phyloP scores from a whole-genome alignment of 2,113 vertebrate species.

The Alethe diademata region DNA sequence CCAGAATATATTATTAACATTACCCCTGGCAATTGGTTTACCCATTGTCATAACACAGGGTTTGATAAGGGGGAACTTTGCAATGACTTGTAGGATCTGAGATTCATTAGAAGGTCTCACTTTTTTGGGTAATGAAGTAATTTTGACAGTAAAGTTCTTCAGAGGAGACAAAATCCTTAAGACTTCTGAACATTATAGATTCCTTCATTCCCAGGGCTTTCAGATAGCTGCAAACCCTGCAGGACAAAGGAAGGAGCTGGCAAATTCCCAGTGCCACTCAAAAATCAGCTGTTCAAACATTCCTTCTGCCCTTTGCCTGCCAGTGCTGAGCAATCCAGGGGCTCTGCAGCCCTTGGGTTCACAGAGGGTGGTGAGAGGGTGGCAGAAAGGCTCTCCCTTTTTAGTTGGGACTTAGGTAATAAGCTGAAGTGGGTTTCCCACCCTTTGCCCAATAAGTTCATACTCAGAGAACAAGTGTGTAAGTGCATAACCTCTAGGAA shows the following conservation, averaged over 20 bases:
- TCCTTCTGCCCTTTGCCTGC: neutral
- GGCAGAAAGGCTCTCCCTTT: neutral
- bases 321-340: neutral
- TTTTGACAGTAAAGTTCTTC: neutral
- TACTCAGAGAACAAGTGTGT: neutral
- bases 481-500: neutral
- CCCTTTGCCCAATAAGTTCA: neutral
- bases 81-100: neutral
- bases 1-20: neutral
- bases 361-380: neutral
- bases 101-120: neutral
- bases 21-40: neutral
- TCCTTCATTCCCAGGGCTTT: neutral
- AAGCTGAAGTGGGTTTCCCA: neutral
- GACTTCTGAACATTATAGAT: neutral
- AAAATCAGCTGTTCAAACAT: neutral
- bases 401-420: fast-evolving
- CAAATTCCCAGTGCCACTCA: neutral
- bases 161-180: neutral
- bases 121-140: neutral
- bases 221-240: neutral
- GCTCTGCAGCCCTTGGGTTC: neutral
- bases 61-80: neutral
- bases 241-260: neutral
- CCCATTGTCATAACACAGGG: neutral